A percentile compares a stretch with the other conserved stretches of the same genome.
Evolutionary conservation across 2,113 vertebrate species (phyloP).

Genomic region (Falco punctatus): DNA sequence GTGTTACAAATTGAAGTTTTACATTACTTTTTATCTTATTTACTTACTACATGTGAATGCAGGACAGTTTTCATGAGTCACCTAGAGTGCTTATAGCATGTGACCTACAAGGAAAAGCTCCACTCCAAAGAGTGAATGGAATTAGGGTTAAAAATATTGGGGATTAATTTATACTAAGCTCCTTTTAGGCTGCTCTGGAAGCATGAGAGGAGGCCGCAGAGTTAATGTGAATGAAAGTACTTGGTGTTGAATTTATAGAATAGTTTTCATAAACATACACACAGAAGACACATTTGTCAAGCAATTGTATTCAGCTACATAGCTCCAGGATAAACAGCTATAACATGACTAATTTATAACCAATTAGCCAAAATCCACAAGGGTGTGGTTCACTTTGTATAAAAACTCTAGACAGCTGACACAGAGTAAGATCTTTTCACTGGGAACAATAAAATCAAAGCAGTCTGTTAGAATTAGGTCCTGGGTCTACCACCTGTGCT

Average conservation of each 20-base stretch:
- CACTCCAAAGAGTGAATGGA: neutral
- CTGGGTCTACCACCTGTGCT: neutral
- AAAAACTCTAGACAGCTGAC: neutral
- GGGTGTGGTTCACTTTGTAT: constrained; percentile 26
- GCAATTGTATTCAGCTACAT: neutral
- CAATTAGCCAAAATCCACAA: constrained; percentile 51
- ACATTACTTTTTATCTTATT: constrained; percentile 6
- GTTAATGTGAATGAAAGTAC: neutral
- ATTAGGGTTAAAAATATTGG: neutral
- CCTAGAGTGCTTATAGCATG: neutral
- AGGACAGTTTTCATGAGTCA: neutral
- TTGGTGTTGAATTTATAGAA: neutral
- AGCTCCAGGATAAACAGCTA: constrained; percentile 48
- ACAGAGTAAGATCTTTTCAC: neutral
- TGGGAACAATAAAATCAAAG: neutral
- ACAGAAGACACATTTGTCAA: neutral
- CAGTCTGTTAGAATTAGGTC: neutral
- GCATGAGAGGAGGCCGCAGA: neutral
- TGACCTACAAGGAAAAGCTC: neutral
- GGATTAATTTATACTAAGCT: neutral
- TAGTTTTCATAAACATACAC: neutral
- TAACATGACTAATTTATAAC: neutral
- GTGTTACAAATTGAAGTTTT: constrained; percentile 17
- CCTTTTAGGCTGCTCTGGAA: neutral
- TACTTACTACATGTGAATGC: neutral